Base-by-base conservation (phyloP, 1,140 invertebrate species). In the Schlechtendalia chinensis region DNA sequence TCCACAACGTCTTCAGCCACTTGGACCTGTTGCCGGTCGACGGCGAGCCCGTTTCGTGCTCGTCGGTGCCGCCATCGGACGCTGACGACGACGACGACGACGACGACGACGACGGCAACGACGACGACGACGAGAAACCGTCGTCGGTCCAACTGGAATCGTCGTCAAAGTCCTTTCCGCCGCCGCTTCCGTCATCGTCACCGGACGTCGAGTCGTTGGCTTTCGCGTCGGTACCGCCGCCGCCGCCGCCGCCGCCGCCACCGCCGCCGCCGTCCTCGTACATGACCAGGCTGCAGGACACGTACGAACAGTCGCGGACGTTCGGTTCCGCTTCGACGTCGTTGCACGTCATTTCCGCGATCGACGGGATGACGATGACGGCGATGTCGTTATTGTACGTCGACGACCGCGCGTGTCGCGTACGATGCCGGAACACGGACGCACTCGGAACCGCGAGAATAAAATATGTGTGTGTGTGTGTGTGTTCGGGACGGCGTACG, bases 1-100 rank as follows among this genome's bases (percentile, higher is more conserved):
- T 79, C 75, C 45, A 45, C 45, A 79, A 50, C 39, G n/a, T 50
- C 39, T 63, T 79, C 39, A 79, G 54, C 75, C 75, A 79, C 17
- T 79, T 79, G 5, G 32, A 39, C 32, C 58, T 39, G 0, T 19
- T 14, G 56, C 54, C 12, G 19, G 27, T 17, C 27, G 10, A 11
- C 27, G 1, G 11, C 11, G 27, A 0, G 14, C 5, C 17, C 1
- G 29, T 22, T 8, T 11, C 47, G 47, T 50, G 47, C 47, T 39
- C 19, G 32, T 39, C 32, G 32, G 32, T 39, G 32, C 53, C 22
- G 56, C 12, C 56, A 12, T n/a, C n/a, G n/a, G n/a, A n/a, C 19
- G 8, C 8, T 1, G 1, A 14, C n/a, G 17, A 24, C 47, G 22
- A 72, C 69, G 67, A 53, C 0, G 69, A 27, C 22, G 69, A 29